Conservation (phyloP, 2,888 invertebrate genomes). For the Chouioia cunea region DNA sequence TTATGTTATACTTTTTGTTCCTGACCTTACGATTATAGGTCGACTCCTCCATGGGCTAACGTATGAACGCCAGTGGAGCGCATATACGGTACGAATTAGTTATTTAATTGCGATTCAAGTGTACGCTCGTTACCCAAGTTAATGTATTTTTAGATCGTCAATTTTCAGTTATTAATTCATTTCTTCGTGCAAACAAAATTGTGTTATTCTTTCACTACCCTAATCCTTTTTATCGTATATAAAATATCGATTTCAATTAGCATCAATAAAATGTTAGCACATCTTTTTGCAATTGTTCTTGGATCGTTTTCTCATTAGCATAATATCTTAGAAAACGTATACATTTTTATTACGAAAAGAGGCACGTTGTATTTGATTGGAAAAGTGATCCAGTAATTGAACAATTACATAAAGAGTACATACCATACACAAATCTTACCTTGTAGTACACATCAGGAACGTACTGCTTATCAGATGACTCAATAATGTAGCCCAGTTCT, state of each 20-base stretch:
- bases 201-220: conserved; percentile 49
- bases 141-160: conserved; percentile 62
- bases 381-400: not conserved
- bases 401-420: conserved; percentile 3
- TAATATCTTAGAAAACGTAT: too few species aligned
- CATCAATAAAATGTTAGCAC: not conserved
- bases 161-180: conserved; percentile 65
- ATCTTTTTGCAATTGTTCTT: too few species aligned
- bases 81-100: conserved; percentile 47
- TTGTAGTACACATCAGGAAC: conserved; percentile 99
- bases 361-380: not conserved
- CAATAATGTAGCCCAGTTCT: conserved; percentile 95
- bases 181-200: conserved; percentile 55
- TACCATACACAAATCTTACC: conserved; percentile 73
- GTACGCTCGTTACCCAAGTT: conserved; percentile 55
- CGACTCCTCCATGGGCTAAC: conserved; percentile 43
- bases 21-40: conserved; percentile 47
- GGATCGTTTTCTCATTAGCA: too few species aligned
- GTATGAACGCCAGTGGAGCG: conserved; percentile 45
- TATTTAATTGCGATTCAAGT: conserved; percentile 49
- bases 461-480: conserved; percentile 93
- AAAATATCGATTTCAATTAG: not conserved
- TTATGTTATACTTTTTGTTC: conserved; percentile 45
- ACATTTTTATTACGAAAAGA: too few species aligned
- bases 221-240: conserved; percentile 8